These are phyloP conservation scores for Epirrhoe tristata DNA, from an alignment of 2,888 invertebrate species.

Conservation along the genomic window DNA sequence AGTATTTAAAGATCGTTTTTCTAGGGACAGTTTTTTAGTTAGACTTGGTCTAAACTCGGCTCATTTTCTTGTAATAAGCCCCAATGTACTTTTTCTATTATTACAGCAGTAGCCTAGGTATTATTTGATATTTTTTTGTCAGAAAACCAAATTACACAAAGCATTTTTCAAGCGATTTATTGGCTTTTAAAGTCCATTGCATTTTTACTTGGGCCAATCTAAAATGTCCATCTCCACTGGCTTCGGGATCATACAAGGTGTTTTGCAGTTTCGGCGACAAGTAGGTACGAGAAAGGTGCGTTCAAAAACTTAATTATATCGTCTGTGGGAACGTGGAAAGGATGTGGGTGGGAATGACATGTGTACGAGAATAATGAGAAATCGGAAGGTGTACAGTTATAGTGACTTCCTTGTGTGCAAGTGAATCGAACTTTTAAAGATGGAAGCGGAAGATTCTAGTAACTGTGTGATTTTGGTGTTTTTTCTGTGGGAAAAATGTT, in stretches of 20 bases:
- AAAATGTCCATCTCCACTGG: conserved; percentile 31
- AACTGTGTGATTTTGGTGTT: no score
- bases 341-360: conserved; percentile 47
- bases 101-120: no score
- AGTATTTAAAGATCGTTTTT: no score
- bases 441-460: conserved; percentile 1
- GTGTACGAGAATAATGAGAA: conserved; percentile 24
- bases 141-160: no score
- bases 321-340: conserved; percentile 46
- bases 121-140: no score
- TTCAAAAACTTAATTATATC: conserved; percentile 45
- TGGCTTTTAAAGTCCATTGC: not conserved
- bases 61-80: no score
- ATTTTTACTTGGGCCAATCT: conserved; percentile 20
- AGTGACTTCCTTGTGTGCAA: conserved; percentile 29
- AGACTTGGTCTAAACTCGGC: no score
- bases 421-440: conserved; percentile 5
- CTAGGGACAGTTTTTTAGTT: no score
- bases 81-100: no score
- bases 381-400: conserved; percentile 43
- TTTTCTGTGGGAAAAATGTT: no score
- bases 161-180: no score
- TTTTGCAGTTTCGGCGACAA: conserved; percentile 59
- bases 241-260: conserved; percentile 40
- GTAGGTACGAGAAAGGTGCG: conserved; percentile 72